Percentiles rank a stretch among this genome's conserved stretches.
Evolutionary conservation across 1,140 invertebrate genomes (phyloP).

Genomic region (Lepidurus apus): DNA sequence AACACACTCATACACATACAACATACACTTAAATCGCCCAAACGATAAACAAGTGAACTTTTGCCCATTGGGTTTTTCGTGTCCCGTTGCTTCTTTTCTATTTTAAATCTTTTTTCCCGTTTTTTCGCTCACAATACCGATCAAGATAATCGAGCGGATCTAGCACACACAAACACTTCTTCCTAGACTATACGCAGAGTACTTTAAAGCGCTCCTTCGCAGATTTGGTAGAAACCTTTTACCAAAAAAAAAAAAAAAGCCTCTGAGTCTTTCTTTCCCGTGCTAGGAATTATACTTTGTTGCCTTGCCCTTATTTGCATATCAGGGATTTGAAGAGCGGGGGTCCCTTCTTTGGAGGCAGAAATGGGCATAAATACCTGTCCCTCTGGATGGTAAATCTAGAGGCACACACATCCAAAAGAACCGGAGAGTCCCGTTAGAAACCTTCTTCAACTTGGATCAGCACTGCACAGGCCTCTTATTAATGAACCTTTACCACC

Average conservation of each 20-base stretch:
- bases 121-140: no score
- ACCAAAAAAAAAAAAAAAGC: neutral
- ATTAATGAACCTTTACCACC: neutral
- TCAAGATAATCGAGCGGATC: no score
- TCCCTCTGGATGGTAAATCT: neutral
- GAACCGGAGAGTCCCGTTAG: neutral
- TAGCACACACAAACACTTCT: no score
- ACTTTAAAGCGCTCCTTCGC: no score
- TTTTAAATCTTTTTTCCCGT: no score
- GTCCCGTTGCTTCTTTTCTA: no score
- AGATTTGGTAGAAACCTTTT: neutral
- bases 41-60: no score
- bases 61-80: no score
- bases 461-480: neutral
- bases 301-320: neutral
- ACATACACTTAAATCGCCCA: no score
- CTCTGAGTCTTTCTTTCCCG: neutral
- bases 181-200: no score
- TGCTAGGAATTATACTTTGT: neutral
- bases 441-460: neutral
- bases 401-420: neutral
- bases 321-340: neutral
- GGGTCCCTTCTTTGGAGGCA: neutral
- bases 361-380: neutral
- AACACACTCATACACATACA: no score